Base-by-base conservation (phyloP, 2,797 vertebrate genomes). In the Diglossa cyanea region DNA sequence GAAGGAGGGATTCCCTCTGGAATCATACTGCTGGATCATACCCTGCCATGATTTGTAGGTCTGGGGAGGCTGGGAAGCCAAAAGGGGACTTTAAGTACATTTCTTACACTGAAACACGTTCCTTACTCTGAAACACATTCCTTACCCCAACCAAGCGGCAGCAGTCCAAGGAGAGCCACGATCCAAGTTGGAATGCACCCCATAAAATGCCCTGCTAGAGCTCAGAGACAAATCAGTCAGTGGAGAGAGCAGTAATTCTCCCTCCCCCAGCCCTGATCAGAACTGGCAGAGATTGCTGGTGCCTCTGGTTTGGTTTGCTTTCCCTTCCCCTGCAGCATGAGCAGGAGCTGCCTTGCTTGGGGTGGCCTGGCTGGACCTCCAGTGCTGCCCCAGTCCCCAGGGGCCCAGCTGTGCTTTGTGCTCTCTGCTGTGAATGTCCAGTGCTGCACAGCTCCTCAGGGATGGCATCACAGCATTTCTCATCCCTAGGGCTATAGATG, bases 391-490 rank as follows among this genome's bases (percentile, higher is more conserved):
- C 71, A 37, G 28, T 7, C 47, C 2, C 30, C 5, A 23, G 47
- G 18, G 77, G 12, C 31, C 76, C 73, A 21, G 48, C 73, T 68
- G 76, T 3, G 26, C 30, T 58, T 66, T 51, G 67, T 73, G 84
- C 35, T 91, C 23, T 86, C 48, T 81, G 58, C 71, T 76, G 55
- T 30, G 40, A 44, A 4, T 51, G 37, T 23, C 62, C 48, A 17
- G 0, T 1, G 51, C 68, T 55, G 35, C 23, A 2, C 0, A 2
- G 17, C 70, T 85, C 88, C 85, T 58, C 1, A 2, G 23, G 71
- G 67, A 25, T 40, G 58, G 8, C 44, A 33, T 6, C 45, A 9
- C 30, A 17, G 23, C 5, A 3, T 35, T 82, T 70, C 66, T 39
- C 74, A 85, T 13, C 54, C 55, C 44, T 47, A 20, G 11, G 13